Evolutionary conservation across 2,797 vertebrate species (phyloP).

Genomic region (Gastrophryne carolinensis): DNA sequence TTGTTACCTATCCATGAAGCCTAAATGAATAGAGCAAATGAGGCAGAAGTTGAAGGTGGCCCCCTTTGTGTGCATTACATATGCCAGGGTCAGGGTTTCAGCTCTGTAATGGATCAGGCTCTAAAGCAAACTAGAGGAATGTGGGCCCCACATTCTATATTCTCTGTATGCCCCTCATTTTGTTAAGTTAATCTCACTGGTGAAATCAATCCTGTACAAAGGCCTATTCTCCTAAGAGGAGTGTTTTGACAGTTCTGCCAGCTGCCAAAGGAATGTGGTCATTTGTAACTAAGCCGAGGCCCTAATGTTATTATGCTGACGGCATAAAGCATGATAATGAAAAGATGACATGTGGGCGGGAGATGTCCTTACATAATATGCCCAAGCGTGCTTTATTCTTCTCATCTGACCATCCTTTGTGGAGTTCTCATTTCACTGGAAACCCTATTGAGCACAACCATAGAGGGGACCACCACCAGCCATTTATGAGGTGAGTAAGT

Average conservation of each 20-base stretch:
- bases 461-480: background rate
- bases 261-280: background rate
- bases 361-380: background rate
- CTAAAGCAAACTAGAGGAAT: background rate
- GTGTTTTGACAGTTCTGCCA: background rate
- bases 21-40: background rate
- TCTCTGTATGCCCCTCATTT: background rate
- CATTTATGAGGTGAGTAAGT: background rate
- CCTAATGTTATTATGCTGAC: background rate
- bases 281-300: background rate
- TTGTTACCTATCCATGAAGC: background rate
- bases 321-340: background rate
- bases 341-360: background rate
- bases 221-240: background rate
- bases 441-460: background rate
- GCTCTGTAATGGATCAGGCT: background rate
- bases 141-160: background rate
- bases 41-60: background rate
- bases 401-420: background rate
- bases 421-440: background rate
- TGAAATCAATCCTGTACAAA: background rate
- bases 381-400: background rate
- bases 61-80: background rate
- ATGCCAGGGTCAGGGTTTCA: background rate
- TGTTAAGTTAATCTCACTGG: background rate